phyloP scores from a whole-genome alignment of 2,113 vertebrate genomes.

The Tragelaphus strepsiceros region DNA sequence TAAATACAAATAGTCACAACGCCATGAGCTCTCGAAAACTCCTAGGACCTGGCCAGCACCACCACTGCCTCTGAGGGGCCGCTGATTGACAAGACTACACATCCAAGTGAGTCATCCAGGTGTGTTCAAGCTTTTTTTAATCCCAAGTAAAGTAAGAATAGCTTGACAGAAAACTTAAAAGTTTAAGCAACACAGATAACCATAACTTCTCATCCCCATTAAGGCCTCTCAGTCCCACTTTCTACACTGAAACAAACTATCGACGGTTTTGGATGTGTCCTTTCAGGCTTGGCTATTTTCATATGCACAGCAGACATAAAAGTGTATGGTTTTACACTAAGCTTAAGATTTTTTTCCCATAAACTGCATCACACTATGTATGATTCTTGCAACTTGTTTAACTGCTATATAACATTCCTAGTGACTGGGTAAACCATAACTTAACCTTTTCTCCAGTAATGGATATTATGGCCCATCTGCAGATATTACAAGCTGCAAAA shows the following conservation, averaged over 20 bases:
- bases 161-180: background rate
- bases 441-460: background rate
- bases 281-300: background rate
- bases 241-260: background rate
- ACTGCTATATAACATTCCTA: background rate
- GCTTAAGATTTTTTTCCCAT: background rate
- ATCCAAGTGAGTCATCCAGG: background rate
- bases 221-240: background rate
- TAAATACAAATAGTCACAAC: background rate
- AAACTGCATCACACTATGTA: background rate
- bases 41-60: background rate
- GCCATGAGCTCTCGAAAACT: background rate
- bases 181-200: background rate
- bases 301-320: background rate
- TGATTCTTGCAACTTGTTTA: background rate
- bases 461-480: background rate
- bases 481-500: background rate
- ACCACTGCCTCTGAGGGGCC: background rate
- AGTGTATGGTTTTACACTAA: background rate
- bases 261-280: background rate
- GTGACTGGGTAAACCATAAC: background rate
- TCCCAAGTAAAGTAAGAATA: background rate
- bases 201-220: background rate
- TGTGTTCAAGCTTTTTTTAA: background rate
- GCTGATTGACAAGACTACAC: background rate